Percentiles rank a stretch among this genome's conserved stretches.
phyloP scores from a whole-genome alignment of 2,797 vertebrate species.

The Scomberomorus guttatus region DNA sequence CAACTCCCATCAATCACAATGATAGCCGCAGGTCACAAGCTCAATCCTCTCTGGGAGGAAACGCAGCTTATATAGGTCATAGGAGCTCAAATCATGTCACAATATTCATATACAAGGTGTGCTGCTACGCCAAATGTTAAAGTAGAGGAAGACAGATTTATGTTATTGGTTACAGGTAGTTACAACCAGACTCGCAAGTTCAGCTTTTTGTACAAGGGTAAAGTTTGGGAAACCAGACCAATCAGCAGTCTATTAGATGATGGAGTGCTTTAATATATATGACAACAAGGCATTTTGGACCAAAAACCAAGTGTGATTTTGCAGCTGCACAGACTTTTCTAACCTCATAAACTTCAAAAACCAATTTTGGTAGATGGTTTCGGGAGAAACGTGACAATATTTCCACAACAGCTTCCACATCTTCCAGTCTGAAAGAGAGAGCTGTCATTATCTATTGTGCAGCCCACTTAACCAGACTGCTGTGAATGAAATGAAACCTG shows the following conservation, averaged over 20 bases:
- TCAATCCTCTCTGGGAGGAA: slow-evolving; percentile 18
- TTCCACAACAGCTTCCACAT: slow-evolving; percentile 27
- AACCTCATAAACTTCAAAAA: not conserved
- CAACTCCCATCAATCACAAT: slow-evolving; percentile 60
- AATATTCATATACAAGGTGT: slow-evolving; percentile 9
- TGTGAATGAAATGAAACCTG: slow-evolving; percentile 39
- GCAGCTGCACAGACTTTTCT: not conserved
- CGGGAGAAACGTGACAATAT: slow-evolving; percentile 20
- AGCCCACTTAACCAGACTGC: slow-evolving; percentile 31
- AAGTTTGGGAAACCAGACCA: slow-evolving; percentile 21
- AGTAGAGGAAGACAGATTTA: not conserved
- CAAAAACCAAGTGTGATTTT: slow-evolving; percentile 15
- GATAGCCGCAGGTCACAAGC: slow-evolving; percentile 37
- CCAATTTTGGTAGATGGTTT: slow-evolving; percentile 18
- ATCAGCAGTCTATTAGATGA: not conserved
- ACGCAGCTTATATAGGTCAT: slow-evolving; percentile 41
- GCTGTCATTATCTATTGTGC: slow-evolving; percentile 59
- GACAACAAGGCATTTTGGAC: not conserved
- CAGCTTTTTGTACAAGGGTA: not conserved
- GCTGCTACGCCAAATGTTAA: not conserved
- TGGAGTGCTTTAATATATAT: too few species aligned
- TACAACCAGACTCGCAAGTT: too few species aligned
- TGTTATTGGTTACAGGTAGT: not conserved
- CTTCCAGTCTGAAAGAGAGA: slow-evolving; percentile 34
- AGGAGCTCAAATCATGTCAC: slow-evolving; percentile 12